phyloP scores from a whole-genome alignment of 2,113 vertebrate genomes.

The Naja naja region DNA sequence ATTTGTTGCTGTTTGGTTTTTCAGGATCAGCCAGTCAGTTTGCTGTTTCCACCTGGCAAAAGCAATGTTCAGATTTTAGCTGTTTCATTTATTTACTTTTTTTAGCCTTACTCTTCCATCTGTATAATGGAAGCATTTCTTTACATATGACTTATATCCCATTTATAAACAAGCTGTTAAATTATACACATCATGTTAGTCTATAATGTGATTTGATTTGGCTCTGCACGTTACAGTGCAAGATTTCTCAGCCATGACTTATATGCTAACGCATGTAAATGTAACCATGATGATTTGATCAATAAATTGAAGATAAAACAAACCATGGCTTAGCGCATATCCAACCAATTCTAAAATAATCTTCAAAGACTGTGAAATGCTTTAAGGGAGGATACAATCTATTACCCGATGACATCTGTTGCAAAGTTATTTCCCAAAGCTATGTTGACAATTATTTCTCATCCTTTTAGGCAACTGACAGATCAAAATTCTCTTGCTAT shows the following conservation, averaged over 20 bases:
- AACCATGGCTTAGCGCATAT: not conserved
- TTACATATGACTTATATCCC: not conserved
- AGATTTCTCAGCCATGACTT: not conserved
- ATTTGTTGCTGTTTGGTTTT: not conserved
- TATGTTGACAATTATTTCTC: not conserved
- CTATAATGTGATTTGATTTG: not conserved
- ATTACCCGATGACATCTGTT: not conserved
- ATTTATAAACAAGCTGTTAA: not conserved
- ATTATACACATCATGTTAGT: not conserved
- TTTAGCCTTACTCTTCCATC: not conserved
- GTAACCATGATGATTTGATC: not conserved
- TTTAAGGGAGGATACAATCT: not conserved
- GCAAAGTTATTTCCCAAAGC: not conserved
- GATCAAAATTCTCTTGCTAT: not conserved
- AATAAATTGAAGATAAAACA: not conserved
- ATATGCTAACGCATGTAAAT: not conserved
- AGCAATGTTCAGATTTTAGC: not conserved
- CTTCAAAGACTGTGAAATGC: not conserved
- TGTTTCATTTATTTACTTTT: not conserved
- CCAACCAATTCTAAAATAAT: not conserved
- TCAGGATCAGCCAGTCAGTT: not conserved
- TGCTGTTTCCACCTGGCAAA: not conserved
- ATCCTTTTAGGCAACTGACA: not conserved
- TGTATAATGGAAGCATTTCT: not conserved
- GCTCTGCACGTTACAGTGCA: not conserved